Evolutionary conservation across 2,888 invertebrate genomes (phyloP).

Genomic region (Drosophila dives): DNA sequence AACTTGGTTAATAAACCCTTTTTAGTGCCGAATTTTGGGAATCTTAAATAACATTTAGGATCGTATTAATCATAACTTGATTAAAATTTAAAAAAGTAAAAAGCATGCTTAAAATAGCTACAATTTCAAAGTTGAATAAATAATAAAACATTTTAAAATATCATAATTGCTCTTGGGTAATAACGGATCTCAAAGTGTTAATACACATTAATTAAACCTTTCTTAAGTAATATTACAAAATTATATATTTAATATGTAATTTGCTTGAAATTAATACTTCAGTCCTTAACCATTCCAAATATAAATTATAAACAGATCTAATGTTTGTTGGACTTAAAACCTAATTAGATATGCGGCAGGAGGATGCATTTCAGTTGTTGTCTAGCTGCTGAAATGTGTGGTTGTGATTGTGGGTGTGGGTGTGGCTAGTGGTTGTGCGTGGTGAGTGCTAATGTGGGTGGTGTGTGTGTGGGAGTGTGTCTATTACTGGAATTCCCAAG

Average conservation of each 20-base stretch:
- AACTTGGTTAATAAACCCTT: no score
- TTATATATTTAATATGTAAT: not conserved
- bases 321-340: not conserved
- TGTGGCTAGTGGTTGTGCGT: not conserved
- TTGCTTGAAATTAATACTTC: not conserved
- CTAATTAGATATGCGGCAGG: not conserved
- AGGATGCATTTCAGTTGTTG: conserved; percentile 13
- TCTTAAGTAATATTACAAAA: not conserved
- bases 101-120: not conserved
- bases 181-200: not conserved
- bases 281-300: not conserved
- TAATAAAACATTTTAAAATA: not conserved
- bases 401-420: not conserved
- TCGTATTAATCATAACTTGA: not conserved
- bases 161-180: not conserved
- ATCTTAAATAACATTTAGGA: not conserved
- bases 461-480: not conserved
- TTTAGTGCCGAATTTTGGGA: no score
- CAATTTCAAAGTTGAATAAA: not conserved
- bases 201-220: not conserved
- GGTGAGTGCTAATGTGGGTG: not conserved
- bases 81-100: not conserved
- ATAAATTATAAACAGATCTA: not conserved
- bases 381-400: not conserved
- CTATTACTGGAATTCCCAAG: conserved; percentile 26